Conservation (phyloP, 2,113 vertebrate species). For the Pelecanus crispus region DNA sequence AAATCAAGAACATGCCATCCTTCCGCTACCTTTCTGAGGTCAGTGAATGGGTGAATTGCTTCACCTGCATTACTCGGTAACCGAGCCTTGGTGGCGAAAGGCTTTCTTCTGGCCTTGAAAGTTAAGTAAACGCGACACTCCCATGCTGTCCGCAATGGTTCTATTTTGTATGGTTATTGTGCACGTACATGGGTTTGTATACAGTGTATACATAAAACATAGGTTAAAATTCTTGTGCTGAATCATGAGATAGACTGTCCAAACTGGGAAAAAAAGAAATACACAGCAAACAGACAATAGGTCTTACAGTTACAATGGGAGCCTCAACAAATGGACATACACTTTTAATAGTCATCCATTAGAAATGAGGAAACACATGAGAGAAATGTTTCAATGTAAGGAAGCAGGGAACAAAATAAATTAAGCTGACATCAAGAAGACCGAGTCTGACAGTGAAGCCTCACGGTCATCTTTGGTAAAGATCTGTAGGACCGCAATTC, state of each 20-base stretch:
- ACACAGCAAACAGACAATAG: neutral
- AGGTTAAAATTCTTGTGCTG: neutral
- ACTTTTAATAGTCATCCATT: neutral
- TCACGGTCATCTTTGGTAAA: accelerated
- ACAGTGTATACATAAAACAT: neutral
- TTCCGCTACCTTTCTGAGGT: neutral
- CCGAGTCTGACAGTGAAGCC: neutral
- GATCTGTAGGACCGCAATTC: neutral
- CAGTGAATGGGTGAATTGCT: neutral
- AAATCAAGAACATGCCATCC: neutral
- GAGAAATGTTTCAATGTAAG: neutral
- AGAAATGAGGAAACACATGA: neutral
- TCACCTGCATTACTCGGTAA: neutral
- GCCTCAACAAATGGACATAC: neutral
- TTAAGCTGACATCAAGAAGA: neutral
- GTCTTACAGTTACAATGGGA: accelerated
- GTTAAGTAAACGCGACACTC: accelerated
- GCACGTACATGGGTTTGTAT: neutral
- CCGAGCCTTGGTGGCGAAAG: neutral
- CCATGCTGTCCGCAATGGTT: neutral
- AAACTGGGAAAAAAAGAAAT: neutral
- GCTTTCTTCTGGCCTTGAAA: neutral
- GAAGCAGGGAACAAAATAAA: neutral
- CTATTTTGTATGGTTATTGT: neutral
- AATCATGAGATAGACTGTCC: neutral